Conservation (phyloP, 2,113 vertebrate genomes). For the Megaceryle torquata region DNA sequence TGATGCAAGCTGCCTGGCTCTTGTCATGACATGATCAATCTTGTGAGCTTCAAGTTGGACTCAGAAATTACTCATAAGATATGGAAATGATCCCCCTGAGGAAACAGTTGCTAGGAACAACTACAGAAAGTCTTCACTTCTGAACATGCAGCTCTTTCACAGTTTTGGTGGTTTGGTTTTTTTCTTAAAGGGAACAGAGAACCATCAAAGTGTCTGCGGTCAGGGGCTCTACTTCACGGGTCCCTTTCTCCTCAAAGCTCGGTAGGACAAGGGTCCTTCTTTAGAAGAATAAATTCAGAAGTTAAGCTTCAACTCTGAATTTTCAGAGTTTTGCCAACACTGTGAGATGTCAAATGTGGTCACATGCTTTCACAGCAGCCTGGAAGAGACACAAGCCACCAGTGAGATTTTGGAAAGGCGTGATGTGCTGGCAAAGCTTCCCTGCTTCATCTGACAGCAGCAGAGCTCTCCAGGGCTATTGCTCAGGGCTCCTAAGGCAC, state of each 20-base stretch:
- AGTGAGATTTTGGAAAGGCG: background rate
- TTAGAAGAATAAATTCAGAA: background rate
- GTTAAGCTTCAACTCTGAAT: background rate
- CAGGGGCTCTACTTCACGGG: background rate
- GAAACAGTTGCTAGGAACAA: background rate
- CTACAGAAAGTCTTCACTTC: background rate
- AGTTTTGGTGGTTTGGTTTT: background rate
- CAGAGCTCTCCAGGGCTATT: background rate
- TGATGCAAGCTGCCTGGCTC: background rate
- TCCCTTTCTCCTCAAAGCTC: background rate
- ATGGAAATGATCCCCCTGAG: background rate
- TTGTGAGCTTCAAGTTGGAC: background rate
- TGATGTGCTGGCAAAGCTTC: background rate
- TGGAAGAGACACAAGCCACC: background rate
- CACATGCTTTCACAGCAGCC: background rate
- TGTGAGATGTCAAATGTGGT: background rate
- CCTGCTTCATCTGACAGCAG: background rate
- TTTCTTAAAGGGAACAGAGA: too few species aligned
- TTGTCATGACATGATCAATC: background rate
- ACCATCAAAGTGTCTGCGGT: background rate
- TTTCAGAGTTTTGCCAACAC: background rate
- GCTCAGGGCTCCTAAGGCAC: background rate
- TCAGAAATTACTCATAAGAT: background rate
- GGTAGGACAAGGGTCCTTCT: background rate
- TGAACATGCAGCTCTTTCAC: background rate